phyloP scores from a whole-genome alignment of 2,113 vertebrate species.

The Mirounga angustirostris region DNA sequence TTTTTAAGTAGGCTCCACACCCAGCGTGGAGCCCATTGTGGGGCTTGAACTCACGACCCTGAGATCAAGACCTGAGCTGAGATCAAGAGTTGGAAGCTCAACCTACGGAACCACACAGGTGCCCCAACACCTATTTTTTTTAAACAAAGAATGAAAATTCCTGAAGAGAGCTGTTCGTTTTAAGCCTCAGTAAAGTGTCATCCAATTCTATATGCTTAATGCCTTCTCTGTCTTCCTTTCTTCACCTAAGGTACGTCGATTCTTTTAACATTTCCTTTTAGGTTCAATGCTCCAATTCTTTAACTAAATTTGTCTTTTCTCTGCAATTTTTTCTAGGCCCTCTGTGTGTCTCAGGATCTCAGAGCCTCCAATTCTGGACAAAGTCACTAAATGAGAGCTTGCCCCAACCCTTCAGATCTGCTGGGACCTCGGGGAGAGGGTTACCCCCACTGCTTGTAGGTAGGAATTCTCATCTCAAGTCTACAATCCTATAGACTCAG shows the following conservation, averaged over 20 bases:
- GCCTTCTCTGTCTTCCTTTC: not conserved
- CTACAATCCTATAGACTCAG: not conserved
- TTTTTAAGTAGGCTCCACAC: not conserved
- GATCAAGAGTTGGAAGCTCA: not conserved
- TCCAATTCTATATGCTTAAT: not conserved
- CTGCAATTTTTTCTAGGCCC: not conserved
- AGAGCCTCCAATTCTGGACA: not conserved
- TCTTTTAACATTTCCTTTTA: slow-evolving; percentile 6
- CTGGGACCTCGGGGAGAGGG: not conserved
- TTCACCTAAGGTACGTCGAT: not conserved
- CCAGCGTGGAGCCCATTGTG: not conserved
- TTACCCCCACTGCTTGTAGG: not conserved
- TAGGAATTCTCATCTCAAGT: not conserved
- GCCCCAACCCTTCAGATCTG: not conserved
- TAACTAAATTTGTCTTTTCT: not conserved
- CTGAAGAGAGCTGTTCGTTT: not conserved
- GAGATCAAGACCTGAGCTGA: not conserved
- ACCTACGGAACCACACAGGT: not conserved
- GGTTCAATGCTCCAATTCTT: not conserved
- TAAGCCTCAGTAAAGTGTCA: not conserved
- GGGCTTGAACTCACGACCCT: not conserved
- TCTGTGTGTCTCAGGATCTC: not conserved
- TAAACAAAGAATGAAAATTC: not conserved
- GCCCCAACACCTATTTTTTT: not conserved
- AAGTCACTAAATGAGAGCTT: not conserved